phyloP scores from a whole-genome alignment of 1,140 invertebrate species.

The Zeugodacus cucurbitae region DNA sequence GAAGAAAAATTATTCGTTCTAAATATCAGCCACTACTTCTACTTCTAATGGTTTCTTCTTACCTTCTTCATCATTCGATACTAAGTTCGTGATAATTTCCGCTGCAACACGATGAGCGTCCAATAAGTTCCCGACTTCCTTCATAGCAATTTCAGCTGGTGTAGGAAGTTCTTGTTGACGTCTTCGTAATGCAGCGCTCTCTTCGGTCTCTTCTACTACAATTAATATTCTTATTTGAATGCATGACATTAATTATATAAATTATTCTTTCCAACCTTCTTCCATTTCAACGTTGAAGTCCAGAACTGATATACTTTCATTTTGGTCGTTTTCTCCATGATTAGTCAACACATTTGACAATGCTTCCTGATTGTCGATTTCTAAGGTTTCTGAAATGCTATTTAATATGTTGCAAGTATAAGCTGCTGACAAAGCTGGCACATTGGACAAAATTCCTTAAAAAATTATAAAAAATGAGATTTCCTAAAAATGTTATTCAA shows the following conservation, averaged over 20 bases:
- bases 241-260: not conserved
- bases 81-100: conserved; percentile 78
- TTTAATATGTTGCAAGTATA: conserved; percentile 46
- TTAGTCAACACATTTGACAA: conserved; percentile 20
- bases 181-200: conserved; percentile 44
- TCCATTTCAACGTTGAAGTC: conserved; percentile 44
- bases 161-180: conserved; percentile 54
- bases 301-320: conserved; percentile 40
- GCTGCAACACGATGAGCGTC: conserved; percentile 74
- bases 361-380: conserved; percentile 20
- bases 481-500: conserved; percentile 56
- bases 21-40: too few relatives aligned
- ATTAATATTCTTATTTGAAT: not conserved
- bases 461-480: conserved; percentile 52
- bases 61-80: conserved; percentile 71
- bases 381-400: conserved; percentile 39
- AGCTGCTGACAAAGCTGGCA: conserved; percentile 63
- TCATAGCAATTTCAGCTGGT: conserved; percentile 64
- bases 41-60: not conserved
- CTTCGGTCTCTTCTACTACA: conserved; percentile 48
- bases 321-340: not conserved
- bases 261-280: not conserved
- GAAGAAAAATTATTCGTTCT: too few relatives aligned
- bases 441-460: conserved; percentile 67
- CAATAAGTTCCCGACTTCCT: conserved; percentile 68